A percentile compares a stretch with the other conserved stretches of the same genome.
Conservation (phyloP, 2,888 invertebrate species). For the Lasius platythorax region DNA sequence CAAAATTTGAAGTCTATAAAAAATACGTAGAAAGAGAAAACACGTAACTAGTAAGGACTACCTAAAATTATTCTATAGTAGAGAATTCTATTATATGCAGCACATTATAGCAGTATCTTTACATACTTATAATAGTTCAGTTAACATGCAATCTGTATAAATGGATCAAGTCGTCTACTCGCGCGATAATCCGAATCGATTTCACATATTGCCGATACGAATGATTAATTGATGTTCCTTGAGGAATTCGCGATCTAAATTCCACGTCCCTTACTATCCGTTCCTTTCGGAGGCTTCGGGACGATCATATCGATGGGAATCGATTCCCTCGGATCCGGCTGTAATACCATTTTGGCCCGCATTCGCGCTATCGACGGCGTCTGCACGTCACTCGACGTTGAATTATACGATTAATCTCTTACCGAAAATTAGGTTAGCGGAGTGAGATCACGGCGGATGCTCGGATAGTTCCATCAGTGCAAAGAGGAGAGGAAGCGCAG, state of each 20-base stretch:
- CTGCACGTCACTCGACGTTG: constrained; percentile 59
- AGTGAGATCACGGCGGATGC: constrained; percentile 65
- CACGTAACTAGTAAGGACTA: neutral
- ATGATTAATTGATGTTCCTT: constrained; percentile 59
- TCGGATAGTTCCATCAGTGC: constrained; percentile 41
- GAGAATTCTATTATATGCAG: neutral
- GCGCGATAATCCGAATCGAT: constrained; percentile 38
- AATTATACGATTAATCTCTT: constrained; percentile 78
- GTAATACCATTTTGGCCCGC: constrained; percentile 69
- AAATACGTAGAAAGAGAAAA: neutral
- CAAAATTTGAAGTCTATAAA: neutral
- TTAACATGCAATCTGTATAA: constrained; percentile 48
- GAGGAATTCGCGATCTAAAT: constrained; percentile 61
- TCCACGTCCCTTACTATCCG: constrained; percentile 58
- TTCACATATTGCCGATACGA: constrained; percentile 56
- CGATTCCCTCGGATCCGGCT: constrained; percentile 61
- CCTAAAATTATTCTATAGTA: neutral
- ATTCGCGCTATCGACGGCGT: constrained; percentile 66
- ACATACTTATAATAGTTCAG: neutral
- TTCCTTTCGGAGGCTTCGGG: constrained; percentile 39
- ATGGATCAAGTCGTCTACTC: constrained; percentile 46
- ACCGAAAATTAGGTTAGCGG: constrained; percentile 75
- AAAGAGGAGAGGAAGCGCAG: constrained; percentile 32
- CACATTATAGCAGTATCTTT: neutral
- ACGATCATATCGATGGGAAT: constrained; percentile 61